These are phyloP conservation scores for Oenanthe melanoleuca DNA, from an alignment of 2,113 vertebrate species.

Conservation along the genomic window DNA sequence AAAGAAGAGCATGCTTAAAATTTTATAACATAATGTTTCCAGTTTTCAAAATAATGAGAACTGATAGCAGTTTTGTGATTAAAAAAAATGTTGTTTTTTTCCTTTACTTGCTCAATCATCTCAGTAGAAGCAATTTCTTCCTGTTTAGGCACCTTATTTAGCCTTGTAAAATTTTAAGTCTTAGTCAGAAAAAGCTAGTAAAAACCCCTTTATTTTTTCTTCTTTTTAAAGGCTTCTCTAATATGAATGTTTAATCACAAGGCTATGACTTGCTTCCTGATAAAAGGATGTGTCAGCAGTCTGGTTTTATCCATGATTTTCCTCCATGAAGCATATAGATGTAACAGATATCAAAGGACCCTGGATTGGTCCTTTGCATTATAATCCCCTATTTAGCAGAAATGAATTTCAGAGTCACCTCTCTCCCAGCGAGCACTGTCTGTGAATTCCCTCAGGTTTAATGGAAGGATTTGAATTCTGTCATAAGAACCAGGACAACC, in stretches of 20 bases:
- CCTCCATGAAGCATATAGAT: neutral
- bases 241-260: neutral
- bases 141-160: neutral
- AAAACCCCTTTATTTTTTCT: neutral
- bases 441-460: neutral
- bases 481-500: neutral
- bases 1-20: constrained; percentile 20
- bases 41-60: constrained; percentile 42
- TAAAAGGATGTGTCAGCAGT: neutral
- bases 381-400: neutral
- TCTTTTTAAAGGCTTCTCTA: neutral
- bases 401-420: neutral
- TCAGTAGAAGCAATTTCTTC: constrained; percentile 6
- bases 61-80: constrained; percentile 18
- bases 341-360: neutral
- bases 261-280: neutral
- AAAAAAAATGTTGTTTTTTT: constrained; percentile 43
- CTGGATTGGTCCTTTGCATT: neutral
- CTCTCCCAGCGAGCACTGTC: rapidly evolving
- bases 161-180: constrained; percentile 1
- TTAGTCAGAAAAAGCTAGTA: neutral
- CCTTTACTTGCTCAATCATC: neutral
- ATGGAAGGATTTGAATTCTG: neutral
- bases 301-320: neutral
- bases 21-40: constrained; percentile 34